Percentiles rank a stretch among this genome's conserved stretches.
phyloP scores from a whole-genome alignment of 2,888 invertebrate genomes.

The Machimus rusticus region DNA sequence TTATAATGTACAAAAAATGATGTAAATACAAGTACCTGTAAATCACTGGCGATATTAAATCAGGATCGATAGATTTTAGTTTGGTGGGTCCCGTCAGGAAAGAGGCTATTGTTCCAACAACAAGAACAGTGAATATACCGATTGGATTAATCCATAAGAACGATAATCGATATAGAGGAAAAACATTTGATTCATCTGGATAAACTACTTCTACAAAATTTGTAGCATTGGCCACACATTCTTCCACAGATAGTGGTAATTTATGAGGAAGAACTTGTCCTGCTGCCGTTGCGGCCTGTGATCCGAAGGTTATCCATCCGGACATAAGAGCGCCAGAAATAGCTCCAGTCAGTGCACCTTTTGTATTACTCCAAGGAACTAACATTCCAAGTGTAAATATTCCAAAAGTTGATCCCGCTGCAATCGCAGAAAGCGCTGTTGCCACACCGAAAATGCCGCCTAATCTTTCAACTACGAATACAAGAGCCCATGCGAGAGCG shows the following conservation, averaged over 20 bases:
- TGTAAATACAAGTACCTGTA: slow-evolving; percentile 63
- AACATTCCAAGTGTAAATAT: slow-evolving; percentile 84
- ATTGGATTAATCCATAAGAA: slow-evolving; percentile 84
- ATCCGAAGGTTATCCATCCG: slow-evolving; percentile 72
- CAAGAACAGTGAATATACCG: slow-evolving; percentile 71
- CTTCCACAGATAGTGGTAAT: slow-evolving; percentile 65
- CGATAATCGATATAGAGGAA: slow-evolving; percentile 78
- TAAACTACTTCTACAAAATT: slow-evolving; percentile 45
- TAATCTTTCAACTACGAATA: slow-evolving; percentile 75
- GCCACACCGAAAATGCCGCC: slow-evolving; percentile 81
- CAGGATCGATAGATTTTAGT: slow-evolving; percentile 66
- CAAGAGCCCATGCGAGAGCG: slow-evolving; percentile 69
- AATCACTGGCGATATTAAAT: slow-evolving; percentile 69
- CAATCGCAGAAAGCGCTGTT: slow-evolving; percentile 81
- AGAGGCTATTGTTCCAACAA: slow-evolving; percentile 73
- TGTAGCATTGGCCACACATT: slow-evolving; percentile 56
- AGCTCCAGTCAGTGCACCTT: slow-evolving; percentile 70
- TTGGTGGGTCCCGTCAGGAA: slow-evolving; percentile 67
- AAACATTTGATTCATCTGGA: slow-evolving; percentile 66
- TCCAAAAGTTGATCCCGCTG: slow-evolving; percentile 83
- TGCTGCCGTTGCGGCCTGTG: slow-evolving; percentile 70
- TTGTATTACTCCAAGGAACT: slow-evolving; percentile 79
- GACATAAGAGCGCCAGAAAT: slow-evolving; percentile 70
- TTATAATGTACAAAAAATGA: neutral
- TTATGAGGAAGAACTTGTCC: slow-evolving; percentile 69